Evolutionary conservation across 2,113 vertebrate genomes (phyloP).

Genomic region (Chaetops frenatus): DNA sequence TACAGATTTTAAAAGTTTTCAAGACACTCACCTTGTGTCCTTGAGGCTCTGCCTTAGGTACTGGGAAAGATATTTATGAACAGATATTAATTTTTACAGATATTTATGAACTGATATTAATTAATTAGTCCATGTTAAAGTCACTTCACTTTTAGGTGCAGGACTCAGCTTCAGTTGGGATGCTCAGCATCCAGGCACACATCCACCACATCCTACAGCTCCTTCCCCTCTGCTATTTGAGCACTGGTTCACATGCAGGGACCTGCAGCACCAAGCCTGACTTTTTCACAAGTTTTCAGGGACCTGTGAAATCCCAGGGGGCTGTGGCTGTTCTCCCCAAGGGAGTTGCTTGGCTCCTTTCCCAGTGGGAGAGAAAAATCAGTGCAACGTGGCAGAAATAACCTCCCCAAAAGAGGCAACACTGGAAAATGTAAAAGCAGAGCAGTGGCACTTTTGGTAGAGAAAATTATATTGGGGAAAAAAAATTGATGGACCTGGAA

Average conservation of each 20-base stretch:
- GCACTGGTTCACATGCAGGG: not conserved
- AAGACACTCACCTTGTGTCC: not conserved
- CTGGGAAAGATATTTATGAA: constrained; percentile 21
- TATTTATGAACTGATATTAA: not conserved
- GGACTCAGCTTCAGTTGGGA: not conserved
- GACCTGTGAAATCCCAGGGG: not conserved
- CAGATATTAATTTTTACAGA: not conserved
- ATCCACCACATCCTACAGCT: not conserved
- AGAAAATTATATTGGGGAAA: not conserved
- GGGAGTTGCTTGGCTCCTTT: not conserved
- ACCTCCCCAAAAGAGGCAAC: not conserved
- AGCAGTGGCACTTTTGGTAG: not conserved
- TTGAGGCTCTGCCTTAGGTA: not conserved
- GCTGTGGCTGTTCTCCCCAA: not conserved
- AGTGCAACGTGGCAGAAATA: not conserved
- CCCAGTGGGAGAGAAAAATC: not conserved
- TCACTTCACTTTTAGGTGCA: not conserved
- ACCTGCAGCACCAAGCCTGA: not conserved
- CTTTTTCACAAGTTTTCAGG: not conserved
- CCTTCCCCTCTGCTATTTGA: not conserved
- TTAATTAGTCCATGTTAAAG: not conserved
- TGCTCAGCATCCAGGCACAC: not conserved
- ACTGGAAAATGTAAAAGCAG: not conserved
- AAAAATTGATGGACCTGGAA: not conserved
- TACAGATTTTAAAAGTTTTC: not conserved